phyloP scores from a whole-genome alignment of 2,888 invertebrate species.

The Pseudococcus viburni region DNA sequence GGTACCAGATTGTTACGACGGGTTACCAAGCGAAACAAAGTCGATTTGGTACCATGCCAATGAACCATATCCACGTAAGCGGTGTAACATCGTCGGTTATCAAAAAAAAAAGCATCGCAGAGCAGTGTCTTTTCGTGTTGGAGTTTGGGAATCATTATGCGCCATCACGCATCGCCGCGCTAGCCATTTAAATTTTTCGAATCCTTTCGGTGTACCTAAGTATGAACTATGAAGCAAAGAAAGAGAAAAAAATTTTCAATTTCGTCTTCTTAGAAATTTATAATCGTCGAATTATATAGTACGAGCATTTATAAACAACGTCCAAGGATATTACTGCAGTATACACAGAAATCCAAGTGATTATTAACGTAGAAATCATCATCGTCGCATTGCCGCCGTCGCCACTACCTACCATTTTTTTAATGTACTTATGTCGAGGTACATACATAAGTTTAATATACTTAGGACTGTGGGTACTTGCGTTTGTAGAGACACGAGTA shows the following conservation, averaged over 20 bases:
- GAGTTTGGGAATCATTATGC: background rate
- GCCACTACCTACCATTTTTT: background rate
- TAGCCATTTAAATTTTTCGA: background rate
- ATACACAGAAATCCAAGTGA: background rate
- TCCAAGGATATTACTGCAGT: background rate
- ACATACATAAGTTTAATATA: background rate
- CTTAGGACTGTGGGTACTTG: background rate
- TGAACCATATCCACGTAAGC: slow-evolving; percentile 38
- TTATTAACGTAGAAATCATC: background rate
- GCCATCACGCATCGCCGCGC: slow-evolving; percentile 18
- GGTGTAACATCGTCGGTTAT: background rate
- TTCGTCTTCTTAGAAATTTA: background rate
- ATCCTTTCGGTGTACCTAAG: background rate
- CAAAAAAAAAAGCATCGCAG: background rate
- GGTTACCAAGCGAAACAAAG: slow-evolving; percentile 16
- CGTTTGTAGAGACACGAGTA: background rate
- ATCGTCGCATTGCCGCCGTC: background rate
- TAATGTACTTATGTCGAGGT: background rate
- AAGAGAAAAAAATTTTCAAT: background rate
- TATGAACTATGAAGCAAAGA: background rate
- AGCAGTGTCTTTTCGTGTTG: background rate
- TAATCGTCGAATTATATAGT: slow-evolving; percentile 1
- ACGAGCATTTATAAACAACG: background rate
- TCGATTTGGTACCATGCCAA: slow-evolving; percentile 41
- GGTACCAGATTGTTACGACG: slow-evolving; percentile 16